These are phyloP conservation scores for Zaprionus bogoriensis DNA, from an alignment of 2,888 invertebrate genomes.

Conservation along the genomic window DNA sequence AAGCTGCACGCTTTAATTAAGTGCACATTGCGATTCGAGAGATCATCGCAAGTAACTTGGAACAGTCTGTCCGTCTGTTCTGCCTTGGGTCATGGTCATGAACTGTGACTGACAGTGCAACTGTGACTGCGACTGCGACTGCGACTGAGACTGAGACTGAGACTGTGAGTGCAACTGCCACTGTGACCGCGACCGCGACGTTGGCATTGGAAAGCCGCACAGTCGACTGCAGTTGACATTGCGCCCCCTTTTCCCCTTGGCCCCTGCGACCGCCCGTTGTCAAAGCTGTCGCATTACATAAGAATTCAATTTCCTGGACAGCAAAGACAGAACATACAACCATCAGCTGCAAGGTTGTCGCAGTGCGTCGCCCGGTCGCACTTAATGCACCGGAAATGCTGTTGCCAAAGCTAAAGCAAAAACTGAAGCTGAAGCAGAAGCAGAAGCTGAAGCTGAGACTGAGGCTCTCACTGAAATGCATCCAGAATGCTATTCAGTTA, in stretches of 20 bases:
- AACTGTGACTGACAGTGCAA: slow-evolving; percentile 11
- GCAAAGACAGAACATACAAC: not conserved
- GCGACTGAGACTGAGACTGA: not conserved
- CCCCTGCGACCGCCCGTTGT: not conserved
- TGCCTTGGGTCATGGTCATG: slow-evolving; percentile 2
- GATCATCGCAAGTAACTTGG: not conserved
- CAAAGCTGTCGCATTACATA: slow-evolving; percentile 28
- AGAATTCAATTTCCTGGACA: slow-evolving; percentile 42
- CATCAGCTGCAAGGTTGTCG: slow-evolving; percentile 4
- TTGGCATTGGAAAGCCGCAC: slow-evolving; percentile 2
- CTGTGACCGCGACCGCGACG: slow-evolving; percentile 1
- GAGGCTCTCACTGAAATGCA: not conserved
- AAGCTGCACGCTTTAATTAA: slow-evolving; percentile 24
- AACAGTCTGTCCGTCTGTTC: not conserved
- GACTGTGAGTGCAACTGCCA: no score
- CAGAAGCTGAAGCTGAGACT: no score
- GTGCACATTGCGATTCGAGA: slow-evolving; percentile 25
- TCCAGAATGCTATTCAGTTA: not conserved
- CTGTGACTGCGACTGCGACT: not conserved
- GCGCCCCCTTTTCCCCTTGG: not conserved
- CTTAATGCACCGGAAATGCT: slow-evolving; percentile 45
- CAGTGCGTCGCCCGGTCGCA: not conserved
- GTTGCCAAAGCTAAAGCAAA: slow-evolving; percentile 5
- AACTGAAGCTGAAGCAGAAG: not conserved
- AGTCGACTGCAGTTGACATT: slow-evolving; percentile 1